These are phyloP conservation scores for Grammomys surdaster DNA, from an alignment of 2,113 vertebrate genomes.

Conservation along the genomic window DNA sequence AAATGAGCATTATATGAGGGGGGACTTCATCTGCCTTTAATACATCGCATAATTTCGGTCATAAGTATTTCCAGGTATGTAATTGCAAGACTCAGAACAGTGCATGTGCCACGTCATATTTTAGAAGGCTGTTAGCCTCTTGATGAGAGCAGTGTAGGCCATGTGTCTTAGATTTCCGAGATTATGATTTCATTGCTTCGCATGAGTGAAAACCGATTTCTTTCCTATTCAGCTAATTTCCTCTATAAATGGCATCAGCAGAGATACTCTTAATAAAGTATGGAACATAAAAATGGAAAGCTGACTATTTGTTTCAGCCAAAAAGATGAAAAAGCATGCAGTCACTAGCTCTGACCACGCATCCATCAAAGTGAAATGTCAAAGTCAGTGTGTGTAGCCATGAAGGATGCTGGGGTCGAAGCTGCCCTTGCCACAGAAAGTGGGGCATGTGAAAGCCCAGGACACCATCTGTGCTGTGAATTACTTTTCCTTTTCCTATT, in stretches of 20 bases:
- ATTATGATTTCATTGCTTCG: conserved; percentile 17
- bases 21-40: not conserved
- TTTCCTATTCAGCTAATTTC: conserved; percentile 40
- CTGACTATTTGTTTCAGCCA: not conserved
- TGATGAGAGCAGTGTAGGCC: not conserved
- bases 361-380: conserved; percentile 8
- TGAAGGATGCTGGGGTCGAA: conserved; percentile 34
- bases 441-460: conserved; percentile 4
- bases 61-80: not conserved
- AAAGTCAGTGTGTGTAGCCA: not conserved
- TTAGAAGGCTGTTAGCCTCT: not conserved
- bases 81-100: not conserved
- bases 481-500: not conserved
- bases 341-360: accelerated
- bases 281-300: conserved; percentile 34
- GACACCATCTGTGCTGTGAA: not conserved
- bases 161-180: conserved; percentile 10
- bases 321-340: not conserved
- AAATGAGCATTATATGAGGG: not conserved
- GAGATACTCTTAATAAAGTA: conserved; percentile 31
- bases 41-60: not conserved
- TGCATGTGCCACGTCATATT: not conserved
- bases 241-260: not conserved
- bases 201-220: conserved; percentile 14
- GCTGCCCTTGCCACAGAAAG: conserved; percentile 8